phyloP scores from a whole-genome alignment of 2,113 vertebrate species.

The Ciconia stormi region DNA sequence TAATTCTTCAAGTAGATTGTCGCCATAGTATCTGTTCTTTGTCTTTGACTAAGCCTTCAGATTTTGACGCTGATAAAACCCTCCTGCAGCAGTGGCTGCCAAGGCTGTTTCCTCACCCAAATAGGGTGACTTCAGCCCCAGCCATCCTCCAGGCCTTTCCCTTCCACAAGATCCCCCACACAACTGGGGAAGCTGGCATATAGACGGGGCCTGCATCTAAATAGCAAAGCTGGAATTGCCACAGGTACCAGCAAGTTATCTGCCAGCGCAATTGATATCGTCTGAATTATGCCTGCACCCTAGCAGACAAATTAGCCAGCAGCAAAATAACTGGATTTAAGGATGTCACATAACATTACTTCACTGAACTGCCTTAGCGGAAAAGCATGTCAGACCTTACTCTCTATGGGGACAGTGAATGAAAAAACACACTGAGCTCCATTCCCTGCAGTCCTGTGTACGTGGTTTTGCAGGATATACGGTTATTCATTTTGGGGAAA shows the following conservation, averaged over 20 bases:
- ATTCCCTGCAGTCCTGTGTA: accelerated
- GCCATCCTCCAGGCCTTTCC: not conserved
- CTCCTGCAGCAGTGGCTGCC: not conserved
- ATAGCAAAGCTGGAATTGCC: not conserved
- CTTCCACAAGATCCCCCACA: not conserved
- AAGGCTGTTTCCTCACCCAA: not conserved
- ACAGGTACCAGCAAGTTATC: not conserved
- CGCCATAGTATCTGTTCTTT: not conserved
- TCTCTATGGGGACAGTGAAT: accelerated
- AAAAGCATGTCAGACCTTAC: not conserved
- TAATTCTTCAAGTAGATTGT: not conserved
- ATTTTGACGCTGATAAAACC: not conserved
- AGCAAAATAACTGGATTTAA: not conserved
- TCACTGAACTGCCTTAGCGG: not conserved
- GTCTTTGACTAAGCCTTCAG: not conserved
- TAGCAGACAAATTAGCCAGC: not conserved
- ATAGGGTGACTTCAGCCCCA: not conserved
- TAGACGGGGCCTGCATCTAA: accelerated
- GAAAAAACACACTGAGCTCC: accelerated
- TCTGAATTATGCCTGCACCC: not conserved
- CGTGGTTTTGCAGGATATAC: accelerated
- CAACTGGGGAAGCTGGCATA: accelerated
- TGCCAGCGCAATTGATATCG: accelerated
- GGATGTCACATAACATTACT: not conserved
- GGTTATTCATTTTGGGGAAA: accelerated